phyloP scores from a whole-genome alignment of 1,140 invertebrate genomes.

The Caenorhabditis inopinata region DNA sequence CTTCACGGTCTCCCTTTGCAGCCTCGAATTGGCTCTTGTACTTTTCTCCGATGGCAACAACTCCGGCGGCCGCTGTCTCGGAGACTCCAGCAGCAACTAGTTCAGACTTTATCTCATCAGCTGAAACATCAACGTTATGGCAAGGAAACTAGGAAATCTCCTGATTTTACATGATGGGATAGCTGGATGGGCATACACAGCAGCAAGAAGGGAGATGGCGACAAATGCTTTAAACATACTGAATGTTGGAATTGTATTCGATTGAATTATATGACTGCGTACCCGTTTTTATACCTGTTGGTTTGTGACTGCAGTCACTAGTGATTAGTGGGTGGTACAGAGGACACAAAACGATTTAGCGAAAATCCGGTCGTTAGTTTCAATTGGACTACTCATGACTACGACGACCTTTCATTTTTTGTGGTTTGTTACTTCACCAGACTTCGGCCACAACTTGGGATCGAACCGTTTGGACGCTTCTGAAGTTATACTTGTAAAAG shows the following conservation, averaged over 20 bases:
- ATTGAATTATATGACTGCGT: background rate
- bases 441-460: no score
- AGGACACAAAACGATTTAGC: background rate
- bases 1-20: slow-evolving; percentile 1
- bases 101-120: background rate
- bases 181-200: background rate
- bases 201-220: background rate
- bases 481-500: no score
- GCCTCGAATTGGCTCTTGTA: slow-evolving; percentile 4
- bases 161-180: background rate
- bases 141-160: background rate
- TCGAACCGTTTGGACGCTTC: no score
- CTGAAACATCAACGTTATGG: background rate
- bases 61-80: background rate
- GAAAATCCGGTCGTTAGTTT: background rate
- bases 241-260: slow-evolving; percentile 10
- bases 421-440: no score
- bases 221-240: slow-evolving; percentile 4
- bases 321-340: background rate
- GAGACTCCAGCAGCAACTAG: background rate
- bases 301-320: background rate
- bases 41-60: background rate
- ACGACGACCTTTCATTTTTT: no score
- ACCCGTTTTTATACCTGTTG: background rate
- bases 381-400: slow-evolving; percentile 26